Evolutionary conservation across 2,888 invertebrate genomes (phyloP).

Genomic region (Plusia festucae): DNA sequence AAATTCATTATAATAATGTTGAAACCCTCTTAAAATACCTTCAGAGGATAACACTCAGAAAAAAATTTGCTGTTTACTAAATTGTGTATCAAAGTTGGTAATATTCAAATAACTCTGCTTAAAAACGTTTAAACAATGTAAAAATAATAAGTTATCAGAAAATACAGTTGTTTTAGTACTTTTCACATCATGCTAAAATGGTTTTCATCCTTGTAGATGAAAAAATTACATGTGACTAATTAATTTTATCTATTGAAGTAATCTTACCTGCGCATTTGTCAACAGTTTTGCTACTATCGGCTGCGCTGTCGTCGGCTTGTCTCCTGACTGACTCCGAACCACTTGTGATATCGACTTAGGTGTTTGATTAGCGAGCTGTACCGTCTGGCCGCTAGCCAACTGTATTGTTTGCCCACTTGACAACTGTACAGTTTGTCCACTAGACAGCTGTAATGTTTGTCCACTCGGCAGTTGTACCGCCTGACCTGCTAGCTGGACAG

Average conservation of each 20-base stretch:
- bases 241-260: not conserved
- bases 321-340: constrained; percentile 77
- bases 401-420: constrained; percentile 79
- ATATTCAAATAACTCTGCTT: no score
- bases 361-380: constrained; percentile 79
- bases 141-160: not conserved
- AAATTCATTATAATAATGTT: no score
- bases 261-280: constrained; percentile 91
- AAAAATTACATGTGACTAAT: not conserved
- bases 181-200: not conserved
- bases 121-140: not conserved
- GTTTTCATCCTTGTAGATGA: not conserved
- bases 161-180: not conserved
- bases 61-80: no score
- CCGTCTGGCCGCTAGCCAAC: constrained; percentile 76
- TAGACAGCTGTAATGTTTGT: constrained; percentile 81
- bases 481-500: constrained; percentile 70
- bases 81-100: no score
- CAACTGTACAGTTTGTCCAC: constrained; percentile 78
- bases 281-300: constrained; percentile 93
- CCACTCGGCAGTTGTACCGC: constrained; percentile 87
- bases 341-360: constrained; percentile 77
- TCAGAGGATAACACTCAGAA: no score
- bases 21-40: no score
- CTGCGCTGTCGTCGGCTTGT: constrained; percentile 76